These are phyloP conservation scores for Corydoras sp. DNA, from an alignment of 2,113 vertebrate genomes.

Conservation along the genomic window DNA sequence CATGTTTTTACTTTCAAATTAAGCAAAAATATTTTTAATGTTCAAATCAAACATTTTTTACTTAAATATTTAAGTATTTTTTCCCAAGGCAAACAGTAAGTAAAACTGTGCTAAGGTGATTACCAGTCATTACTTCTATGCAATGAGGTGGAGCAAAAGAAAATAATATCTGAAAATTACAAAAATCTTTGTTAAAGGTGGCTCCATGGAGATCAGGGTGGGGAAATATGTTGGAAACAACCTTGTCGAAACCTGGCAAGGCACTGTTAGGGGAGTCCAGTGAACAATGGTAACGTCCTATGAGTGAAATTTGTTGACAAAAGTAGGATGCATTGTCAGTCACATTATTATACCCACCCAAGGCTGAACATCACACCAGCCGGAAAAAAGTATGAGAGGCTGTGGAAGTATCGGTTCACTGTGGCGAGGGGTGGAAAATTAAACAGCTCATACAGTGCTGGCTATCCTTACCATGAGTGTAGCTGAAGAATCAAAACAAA, in stretches of 20 bases:
- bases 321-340: constrained; percentile 20
- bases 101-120: too few relatives aligned
- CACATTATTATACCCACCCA: constrained; percentile 21
- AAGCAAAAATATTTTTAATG: too few relatives aligned
- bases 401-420: constrained; percentile 35
- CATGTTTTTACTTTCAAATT: too few relatives aligned
- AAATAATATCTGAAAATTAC: constrained; percentile 15
- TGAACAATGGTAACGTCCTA: constrained; percentile 47
- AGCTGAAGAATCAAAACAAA: constrained; percentile 48
- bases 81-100: too few relatives aligned
- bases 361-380: constrained; percentile 18
- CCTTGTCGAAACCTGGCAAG: constrained; percentile 67
- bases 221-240: constrained; percentile 48
- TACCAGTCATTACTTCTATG: not conserved
- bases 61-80: too few relatives aligned
- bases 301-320: constrained; percentile 49
- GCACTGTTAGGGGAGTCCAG: constrained; percentile 42
- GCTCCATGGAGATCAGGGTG: constrained; percentile 65
- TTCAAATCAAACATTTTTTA: too few relatives aligned
- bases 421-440: constrained; percentile 34
- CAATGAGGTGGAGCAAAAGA: constrained; percentile 16
- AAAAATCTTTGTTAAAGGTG: constrained; percentile 61
- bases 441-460: constrained; percentile 27
- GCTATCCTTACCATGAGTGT: constrained; percentile 29
- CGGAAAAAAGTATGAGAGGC: constrained; percentile 34